These are phyloP conservation scores for Paramisgurnus dabryanus DNA, from an alignment of 2,113 vertebrate species.

Conservation along the genomic window DNA sequence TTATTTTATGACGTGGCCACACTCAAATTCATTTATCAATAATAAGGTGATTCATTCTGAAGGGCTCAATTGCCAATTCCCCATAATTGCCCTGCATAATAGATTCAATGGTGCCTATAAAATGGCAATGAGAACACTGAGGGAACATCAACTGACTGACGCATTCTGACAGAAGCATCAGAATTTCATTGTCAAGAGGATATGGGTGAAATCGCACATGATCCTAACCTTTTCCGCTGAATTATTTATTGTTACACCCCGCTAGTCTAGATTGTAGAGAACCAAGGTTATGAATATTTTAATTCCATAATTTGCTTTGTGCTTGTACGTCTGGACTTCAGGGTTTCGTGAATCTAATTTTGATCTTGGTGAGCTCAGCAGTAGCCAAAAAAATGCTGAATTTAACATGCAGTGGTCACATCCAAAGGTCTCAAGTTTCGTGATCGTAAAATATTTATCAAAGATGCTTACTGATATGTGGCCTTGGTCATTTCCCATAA, in stretches of 20 bases:
- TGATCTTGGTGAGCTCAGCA: not conserved
- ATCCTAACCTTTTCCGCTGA: constrained; percentile 52
- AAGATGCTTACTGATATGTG: not conserved
- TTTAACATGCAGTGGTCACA: not conserved
- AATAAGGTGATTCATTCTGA: constrained; percentile 18
- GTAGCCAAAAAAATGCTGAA: not conserved
- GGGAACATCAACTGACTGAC: not conserved
- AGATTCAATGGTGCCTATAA: constrained; percentile 27
- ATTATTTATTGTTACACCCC: constrained; percentile 63
- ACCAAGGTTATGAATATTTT: constrained; percentile 64
- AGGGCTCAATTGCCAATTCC: constrained; percentile 17
- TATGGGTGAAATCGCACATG: constrained; percentile 44
- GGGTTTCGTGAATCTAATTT: constrained; percentile 21
- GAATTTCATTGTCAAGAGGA: constrained; percentile 43
- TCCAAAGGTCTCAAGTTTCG: not conserved
- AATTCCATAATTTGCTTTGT: constrained; percentile 66
- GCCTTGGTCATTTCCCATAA: not conserved
- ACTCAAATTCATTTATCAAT: constrained; percentile 18
- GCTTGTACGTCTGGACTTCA: constrained; percentile 58
- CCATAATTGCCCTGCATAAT: constrained; percentile 13
- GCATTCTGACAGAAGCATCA: constrained; percentile 3
- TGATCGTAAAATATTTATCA: not conserved
- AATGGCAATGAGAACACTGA: not conserved
- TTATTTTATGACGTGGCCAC: not conserved
- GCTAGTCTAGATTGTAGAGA: constrained; percentile 43